Base-by-base conservation (phyloP, 2,888 invertebrate genomes). In the Drosophila leonis region DNA sequence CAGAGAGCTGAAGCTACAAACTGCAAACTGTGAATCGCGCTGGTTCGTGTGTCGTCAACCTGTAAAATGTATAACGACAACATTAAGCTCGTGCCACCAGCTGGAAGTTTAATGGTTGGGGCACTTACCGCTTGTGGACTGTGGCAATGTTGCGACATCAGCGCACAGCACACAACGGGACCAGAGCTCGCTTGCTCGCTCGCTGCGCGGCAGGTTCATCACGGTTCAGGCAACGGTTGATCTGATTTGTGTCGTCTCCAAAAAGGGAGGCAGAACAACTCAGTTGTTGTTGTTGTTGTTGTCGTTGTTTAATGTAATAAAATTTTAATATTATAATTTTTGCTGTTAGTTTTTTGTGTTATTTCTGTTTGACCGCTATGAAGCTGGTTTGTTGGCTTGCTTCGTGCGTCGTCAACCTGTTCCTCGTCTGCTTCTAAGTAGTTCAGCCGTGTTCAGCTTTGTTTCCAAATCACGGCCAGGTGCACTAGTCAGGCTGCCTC, bases 41-140 rank as follows among this genome's bases (percentile, higher is more conserved):
- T 31, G 57, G 73, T 48, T 79, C 59, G 79, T 78, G 78, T 78
- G 78, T 79, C 79, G 79, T 80, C 86, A 86, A 86, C 88, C 88
- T 86, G 88, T 78, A 86, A 88, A 86, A 86, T 83, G 84, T 87
- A 86, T 86, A 86, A 86, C 86, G 83, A 87, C 88, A 83, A 86
- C 86, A 86, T 86, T 88, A 82, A 88, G 86, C 86, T 86, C 86
- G 86, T 86, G 86, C 86, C 86, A 86, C 76, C 83, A 84, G 79
- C 80, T 72, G 78, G 37, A 77, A 87, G 66, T 64, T 66, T 48
- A 65, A 68, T 55, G 64, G 71, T 42, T 51, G 71, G n/a, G 66
- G 66, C 65, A 77, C 61, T 73, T 72, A 65, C 76, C 57, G 74
- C 74, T 65, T 18, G 64, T 33, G 37, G 62, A 52, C 59, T 68